Evolutionary conservation across 2,797 vertebrate genomes (phyloP).

Genomic region (Cyprinella venusta): DNA sequence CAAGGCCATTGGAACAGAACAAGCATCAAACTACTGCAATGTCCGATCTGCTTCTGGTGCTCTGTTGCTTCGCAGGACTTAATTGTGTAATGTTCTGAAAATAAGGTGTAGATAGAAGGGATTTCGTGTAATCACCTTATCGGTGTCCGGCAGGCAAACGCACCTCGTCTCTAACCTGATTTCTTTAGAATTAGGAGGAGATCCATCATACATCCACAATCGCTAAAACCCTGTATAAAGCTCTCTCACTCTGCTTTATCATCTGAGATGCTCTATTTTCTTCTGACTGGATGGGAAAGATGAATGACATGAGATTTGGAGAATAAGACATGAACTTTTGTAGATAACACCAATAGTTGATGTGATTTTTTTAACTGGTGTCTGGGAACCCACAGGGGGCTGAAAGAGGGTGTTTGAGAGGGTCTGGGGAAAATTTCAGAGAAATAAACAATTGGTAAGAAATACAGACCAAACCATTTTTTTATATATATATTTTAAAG

Average conservation of each 20-base stretch:
- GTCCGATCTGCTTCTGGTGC: slow-evolving; percentile 33
- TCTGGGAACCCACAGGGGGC: not conserved
- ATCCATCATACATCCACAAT: slow-evolving; percentile 27
- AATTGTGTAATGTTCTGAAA: slow-evolving; percentile 54
- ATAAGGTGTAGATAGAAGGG: slow-evolving; percentile 44
- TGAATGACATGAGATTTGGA: slow-evolving; percentile 25
- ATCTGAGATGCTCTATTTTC: slow-evolving; percentile 16
- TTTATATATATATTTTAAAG: too few relatives aligned
- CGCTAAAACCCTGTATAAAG: not conserved
- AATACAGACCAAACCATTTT: too few relatives aligned
- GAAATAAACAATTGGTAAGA: not conserved
- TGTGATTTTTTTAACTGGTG: not conserved
- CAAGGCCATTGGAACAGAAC: not conserved
- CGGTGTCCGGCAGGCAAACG: slow-evolving; percentile 53
- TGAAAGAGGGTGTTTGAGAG: not conserved
- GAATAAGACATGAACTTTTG: not conserved
- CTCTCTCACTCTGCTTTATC: slow-evolving; percentile 16
- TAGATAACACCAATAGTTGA: slow-evolving; percentile 8
- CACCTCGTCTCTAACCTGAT: slow-evolving; percentile 46
- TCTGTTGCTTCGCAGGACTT: slow-evolving; percentile 23
- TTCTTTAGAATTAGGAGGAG: slow-evolving; percentile 39
- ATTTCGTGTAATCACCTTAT: slow-evolving; percentile 61
- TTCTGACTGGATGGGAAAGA: not conserved
- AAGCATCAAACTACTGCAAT: not conserved
- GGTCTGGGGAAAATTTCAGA: too few relatives aligned